A percentile compares a stretch with the other conserved stretches of the same genome.
Conservation (phyloP, 2,113 vertebrate species). For the Rousettus leschenaultii region DNA sequence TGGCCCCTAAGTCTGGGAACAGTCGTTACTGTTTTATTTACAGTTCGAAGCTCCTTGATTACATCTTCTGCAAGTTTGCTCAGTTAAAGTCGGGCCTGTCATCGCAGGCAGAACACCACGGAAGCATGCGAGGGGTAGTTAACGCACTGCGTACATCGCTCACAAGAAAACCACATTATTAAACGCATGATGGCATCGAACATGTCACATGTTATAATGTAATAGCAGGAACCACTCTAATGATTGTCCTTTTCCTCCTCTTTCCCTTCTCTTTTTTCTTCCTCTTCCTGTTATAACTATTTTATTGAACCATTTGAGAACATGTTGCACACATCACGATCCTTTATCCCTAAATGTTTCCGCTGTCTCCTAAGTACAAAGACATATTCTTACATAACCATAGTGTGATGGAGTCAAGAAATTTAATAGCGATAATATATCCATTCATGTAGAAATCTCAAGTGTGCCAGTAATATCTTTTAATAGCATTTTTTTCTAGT, state of each 20-base stretch:
- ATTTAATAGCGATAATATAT: background rate
- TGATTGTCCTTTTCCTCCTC: background rate
- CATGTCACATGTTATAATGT: background rate
- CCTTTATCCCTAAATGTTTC: background rate
- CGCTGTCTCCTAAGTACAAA: background rate
- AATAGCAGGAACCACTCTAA: background rate
- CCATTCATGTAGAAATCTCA: background rate
- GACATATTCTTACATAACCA: background rate
- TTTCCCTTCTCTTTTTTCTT: background rate
- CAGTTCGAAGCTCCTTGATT: background rate
- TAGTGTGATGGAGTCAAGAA: background rate
- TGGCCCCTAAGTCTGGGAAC: background rate
- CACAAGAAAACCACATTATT: background rate
- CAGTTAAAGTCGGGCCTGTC: background rate
- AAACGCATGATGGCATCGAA: background rate
- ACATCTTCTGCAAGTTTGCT: background rate
- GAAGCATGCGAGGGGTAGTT: background rate
- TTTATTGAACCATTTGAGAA: conserved; percentile 1
- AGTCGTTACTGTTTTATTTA: background rate
- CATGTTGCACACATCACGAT: background rate
- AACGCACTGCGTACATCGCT: background rate
- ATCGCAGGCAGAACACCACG: background rate
- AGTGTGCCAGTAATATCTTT: background rate
- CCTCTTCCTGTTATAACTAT: background rate
- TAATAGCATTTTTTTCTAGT: background rate